Base-by-base conservation (phyloP, 2,888 invertebrate genomes). In the Mythimna pallens region DNA sequence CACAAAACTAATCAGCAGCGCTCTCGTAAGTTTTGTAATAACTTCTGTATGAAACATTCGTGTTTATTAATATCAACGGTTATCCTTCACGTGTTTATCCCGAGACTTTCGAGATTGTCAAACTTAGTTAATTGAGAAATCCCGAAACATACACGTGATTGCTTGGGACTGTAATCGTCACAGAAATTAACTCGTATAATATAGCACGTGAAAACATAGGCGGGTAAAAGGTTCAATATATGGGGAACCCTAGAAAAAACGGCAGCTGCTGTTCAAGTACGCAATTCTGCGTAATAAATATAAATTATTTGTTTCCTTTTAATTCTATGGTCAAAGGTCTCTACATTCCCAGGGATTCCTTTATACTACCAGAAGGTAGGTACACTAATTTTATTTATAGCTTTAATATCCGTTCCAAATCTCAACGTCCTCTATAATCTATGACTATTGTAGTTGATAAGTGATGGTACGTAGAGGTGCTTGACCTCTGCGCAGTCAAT, bases 361-460 rank as follows among this genome's bases (percentile, higher is more conserved):
- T 63, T 78, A 61, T 30, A 78, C 30, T 34, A 30, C 17, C 40
- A 59, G 47, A 14, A 62, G 25, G 20, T 14, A 47, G 47, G 25
- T 58, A 22, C n/a, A 30, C 43, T 76, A 71, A 78, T 78, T 76
- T 78, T 72, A 83, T 86, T 84, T 86, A 83, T 84, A 54, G 81
- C 78, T 69, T 57, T 84, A 69, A 81, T 84, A 74, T 86, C 86
- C 84, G 82, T 73, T 86, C 81, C 72, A 52, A 81, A 76, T 86
- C 74, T 70, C 57, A 40, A 62, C 78, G 52, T 76, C 78, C 65
- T 76, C 66, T 65, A 55, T 68, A 65, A 78, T 64, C 34, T 66
- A 65, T 57, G 70, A 64, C 66, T 57, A 79, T 76, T 76, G 66
- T 85, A n/a, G 64, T 73, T 62, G 55, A 52, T 40, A 65, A 72